A percentile compares a stretch with the other conserved stretches of the same genome.
Conservation (phyloP, 2,113 vertebrate genomes). For the Electrona antarctica region DNA sequence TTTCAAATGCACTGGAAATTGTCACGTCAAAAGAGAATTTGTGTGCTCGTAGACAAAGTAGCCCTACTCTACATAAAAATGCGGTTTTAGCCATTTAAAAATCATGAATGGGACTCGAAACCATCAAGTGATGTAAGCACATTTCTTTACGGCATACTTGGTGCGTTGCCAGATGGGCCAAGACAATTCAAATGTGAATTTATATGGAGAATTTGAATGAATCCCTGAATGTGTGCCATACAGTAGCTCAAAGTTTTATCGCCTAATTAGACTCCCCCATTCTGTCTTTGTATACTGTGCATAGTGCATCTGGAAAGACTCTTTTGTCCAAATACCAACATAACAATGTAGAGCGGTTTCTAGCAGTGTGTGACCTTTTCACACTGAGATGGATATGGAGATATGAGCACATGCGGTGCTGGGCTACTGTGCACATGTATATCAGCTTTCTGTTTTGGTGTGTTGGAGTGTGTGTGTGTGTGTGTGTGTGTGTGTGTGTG, state of each 20-base stretch:
- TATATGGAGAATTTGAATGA: background rate
- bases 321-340: conserved; percentile 54
- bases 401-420: conserved; percentile 6
- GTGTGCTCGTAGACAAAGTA: background rate
- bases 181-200: background rate
- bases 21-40: background rate
- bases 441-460: background rate
- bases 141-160: background rate
- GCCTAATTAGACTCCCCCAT: background rate
- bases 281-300: conserved; percentile 36
- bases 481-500: background rate
- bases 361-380: conserved; percentile 44
- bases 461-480: background rate
- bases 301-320: conserved; percentile 34
- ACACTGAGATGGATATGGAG: conserved; percentile 35
- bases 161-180: background rate
- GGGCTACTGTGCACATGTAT: no score
- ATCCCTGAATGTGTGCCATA: conserved; percentile 5
- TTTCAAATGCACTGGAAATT: conserved; percentile 11
- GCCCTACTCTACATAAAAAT: background rate
- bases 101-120: conserved; percentile 18
- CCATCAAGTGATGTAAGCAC: background rate
- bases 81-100: conserved; percentile 11
- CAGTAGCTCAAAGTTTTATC: background rate
- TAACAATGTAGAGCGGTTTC: conserved; percentile 49